phyloP scores from a whole-genome alignment of 2,797 vertebrate species.

The Chloroceryle amazona region DNA sequence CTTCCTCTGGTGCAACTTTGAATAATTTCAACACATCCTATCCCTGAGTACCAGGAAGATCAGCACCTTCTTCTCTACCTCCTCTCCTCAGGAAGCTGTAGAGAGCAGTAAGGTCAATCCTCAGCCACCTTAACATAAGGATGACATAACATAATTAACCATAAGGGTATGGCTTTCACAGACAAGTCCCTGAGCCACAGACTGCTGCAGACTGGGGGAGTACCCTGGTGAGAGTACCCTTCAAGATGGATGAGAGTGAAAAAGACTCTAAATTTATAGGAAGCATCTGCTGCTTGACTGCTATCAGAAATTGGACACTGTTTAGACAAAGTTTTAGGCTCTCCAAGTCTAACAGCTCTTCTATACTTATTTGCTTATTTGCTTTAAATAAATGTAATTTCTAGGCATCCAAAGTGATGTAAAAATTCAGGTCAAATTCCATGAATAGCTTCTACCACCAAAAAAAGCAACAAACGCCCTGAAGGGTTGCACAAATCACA shows the following conservation, averaged over 20 bases:
- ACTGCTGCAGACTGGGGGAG: background rate
- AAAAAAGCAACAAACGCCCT: conserved; percentile 14
- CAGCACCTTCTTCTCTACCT: background rate
- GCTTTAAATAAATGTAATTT: conserved; percentile 4
- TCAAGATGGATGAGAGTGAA: background rate
- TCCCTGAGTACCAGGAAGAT: background rate
- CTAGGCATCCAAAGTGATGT: background rate
- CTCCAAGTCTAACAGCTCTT: background rate
- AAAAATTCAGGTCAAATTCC: conserved; percentile 36
- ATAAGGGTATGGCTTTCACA: background rate
- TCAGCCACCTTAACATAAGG: background rate
- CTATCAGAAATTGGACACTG: background rate
- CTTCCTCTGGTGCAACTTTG: fast-evolving
- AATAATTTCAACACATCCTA: background rate
- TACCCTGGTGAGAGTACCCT: background rate
- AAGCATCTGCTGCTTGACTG: background rate
- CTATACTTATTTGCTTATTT: background rate
- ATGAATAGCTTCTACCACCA: background rate
- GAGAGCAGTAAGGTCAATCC: background rate
- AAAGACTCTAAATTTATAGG: background rate
- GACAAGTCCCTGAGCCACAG: background rate
- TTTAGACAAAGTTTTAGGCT: background rate
- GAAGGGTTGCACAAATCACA: conserved; percentile 8
- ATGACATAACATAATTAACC: background rate
- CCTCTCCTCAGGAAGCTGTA: background rate